These are phyloP conservation scores for Sebastes trivittatus DNA, from an alignment of 2,797 vertebrate genomes.

Conservation along the genomic window DNA sequence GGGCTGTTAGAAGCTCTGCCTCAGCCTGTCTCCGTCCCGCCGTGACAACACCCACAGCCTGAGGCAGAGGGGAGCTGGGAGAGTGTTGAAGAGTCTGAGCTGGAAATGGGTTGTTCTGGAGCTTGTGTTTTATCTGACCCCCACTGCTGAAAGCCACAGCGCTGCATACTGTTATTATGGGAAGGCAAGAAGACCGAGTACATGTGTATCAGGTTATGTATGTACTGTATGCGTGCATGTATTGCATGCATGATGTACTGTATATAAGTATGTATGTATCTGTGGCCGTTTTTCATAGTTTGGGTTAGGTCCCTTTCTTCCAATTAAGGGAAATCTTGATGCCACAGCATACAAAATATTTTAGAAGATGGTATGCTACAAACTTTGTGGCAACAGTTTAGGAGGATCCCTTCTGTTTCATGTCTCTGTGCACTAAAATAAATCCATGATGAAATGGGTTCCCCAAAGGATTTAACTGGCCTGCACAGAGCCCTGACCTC, in stretches of 20 bases:
- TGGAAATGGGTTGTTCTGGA: conserved; percentile 8
- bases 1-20: conserved; percentile 68
- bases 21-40: conserved; percentile 40
- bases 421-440: neutral
- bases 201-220: conserved; percentile 24
- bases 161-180: conserved; percentile 50
- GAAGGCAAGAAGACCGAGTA: conserved; percentile 19
- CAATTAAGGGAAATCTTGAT: neutral
- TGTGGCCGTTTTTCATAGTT: conserved; percentile 15
- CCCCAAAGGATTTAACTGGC: no score
- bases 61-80: neutral
- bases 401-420: neutral
- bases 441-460: neutral
- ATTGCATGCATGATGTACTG: conserved; percentile 7
- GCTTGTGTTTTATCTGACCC: conserved; percentile 65
- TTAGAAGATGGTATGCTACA: neutral
- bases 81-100: conserved; percentile 23
- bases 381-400: neutral
- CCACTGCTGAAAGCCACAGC: conserved; percentile 67
- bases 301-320: neutral
- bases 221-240: conserved; percentile 1
- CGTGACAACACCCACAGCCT: conserved; percentile 56
- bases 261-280: conserved; percentile 1
- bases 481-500: neutral
- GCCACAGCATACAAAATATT: neutral